A percentile compares a stretch with the other conserved stretches of the same genome.
Conservation (phyloP, 1,140 invertebrate genomes). For the Drosophila mayri region DNA sequence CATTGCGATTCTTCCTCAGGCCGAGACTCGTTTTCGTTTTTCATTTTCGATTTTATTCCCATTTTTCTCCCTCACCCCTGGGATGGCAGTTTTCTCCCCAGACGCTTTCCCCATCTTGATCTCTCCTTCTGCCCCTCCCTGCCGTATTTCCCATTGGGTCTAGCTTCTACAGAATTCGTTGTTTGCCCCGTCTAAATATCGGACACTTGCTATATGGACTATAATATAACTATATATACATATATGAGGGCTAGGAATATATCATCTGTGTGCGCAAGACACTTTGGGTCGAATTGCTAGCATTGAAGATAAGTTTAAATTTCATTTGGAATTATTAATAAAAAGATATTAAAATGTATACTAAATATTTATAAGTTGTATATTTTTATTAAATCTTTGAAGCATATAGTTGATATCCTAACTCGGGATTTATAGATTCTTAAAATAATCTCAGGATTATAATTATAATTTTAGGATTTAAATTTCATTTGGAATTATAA, state of each 20-base stretch:
- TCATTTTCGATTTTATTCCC: neutral
- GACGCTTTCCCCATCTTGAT: constrained; percentile 11
- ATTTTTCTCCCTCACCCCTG: constrained; percentile 2
- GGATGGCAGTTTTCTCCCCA: neutral
- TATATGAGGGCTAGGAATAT: neutral
- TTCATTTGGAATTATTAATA: neutral
- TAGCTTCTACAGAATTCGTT: constrained; percentile 24
- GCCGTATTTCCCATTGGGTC: constrained; percentile 1
- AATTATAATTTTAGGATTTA: too few species aligned
- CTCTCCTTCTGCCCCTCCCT: too few species aligned
- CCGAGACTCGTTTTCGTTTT: constrained; percentile 10
- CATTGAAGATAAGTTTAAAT: neutral
- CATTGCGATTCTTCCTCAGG: constrained; percentile 57
- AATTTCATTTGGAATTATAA: too few species aligned
- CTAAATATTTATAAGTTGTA: neutral
- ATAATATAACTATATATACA: neutral
- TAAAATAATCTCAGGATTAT: neutral
- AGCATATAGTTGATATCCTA: too few species aligned
- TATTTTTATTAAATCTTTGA: neutral
- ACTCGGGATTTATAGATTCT: too few species aligned
- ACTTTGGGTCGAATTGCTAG: neutral
- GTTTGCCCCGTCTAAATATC: constrained; percentile 25
- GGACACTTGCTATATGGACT: constrained; percentile 29
- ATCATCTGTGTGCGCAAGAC: constrained; percentile 5
- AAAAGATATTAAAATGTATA: neutral